Base-by-base conservation (phyloP, 1,140 invertebrate genomes). In the Pissodes strobi region DNA sequence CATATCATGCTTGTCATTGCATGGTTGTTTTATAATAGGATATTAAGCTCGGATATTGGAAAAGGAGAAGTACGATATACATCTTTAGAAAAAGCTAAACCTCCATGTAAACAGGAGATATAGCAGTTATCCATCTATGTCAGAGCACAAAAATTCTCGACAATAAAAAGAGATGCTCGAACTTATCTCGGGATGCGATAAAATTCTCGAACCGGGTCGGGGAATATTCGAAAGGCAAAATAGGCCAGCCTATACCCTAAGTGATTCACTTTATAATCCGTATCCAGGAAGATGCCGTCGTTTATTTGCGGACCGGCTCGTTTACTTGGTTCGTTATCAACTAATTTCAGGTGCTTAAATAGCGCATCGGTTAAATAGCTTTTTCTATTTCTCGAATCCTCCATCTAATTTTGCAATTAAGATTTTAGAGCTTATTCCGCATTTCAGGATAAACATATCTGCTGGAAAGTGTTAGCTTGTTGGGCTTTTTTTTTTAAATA, bases 311-410 rank as follows among this genome's bases (percentile, higher is more conserved):
- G 17, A 21, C 41, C 8, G 18, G 5, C 17, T 18, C 15, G 17
- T 21, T 45, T 21, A 21, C 19, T 18, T 45, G 4, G 15, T 45
- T 18, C 41, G 13, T 45, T 45, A 45, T 45, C 41, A 18, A 18
- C 19, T 18, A 15, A 45, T 45, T 18, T 45, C 41, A 45, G 41
- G 41, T 45, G 18, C 41, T 45, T 45, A 19, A 45, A 18, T 45
- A 18, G 41, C 17, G 18, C 18, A 27, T 3, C 25, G 9, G 25
- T 9, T 27, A n/a, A 27, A 27, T 27, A 27, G 25, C 9, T 27
- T 27, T 27, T 27, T 27, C 25, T 27, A 3, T 27, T 27, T 27
- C 25, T 27, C 25, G 25, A 27, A 5, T 27, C 25, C 9, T 9
- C 9, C 25, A 9, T 27, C 4, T 27, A 27, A 27, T 27, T 27